Base-by-base conservation (phyloP, 2,888 invertebrate species). In the Lochmaea capreae region DNA sequence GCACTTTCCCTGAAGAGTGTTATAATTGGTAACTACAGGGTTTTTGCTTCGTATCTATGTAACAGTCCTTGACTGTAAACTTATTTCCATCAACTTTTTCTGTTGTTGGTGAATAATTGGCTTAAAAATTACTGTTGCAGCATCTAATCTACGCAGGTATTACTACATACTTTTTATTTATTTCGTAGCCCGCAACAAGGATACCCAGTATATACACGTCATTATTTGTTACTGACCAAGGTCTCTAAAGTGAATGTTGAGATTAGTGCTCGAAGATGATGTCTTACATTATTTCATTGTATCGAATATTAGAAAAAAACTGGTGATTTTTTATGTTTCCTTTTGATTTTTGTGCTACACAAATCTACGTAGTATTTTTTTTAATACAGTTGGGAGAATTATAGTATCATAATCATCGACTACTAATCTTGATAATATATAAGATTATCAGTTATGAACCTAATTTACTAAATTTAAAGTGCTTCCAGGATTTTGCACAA, bases 221-320 rank as follows among this genome's bases (percentile, higher is more conserved):
- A 62, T n/a, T 22, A 22, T 70, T 70, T 57, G 63, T 70, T 52
- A 70, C 70, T 70, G 70, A 70, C 70, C 70, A 70, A 70, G 63
- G 70, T 70, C 63, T 70, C 63, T 70, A 70, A 58, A 54, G 63
- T 52, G 70, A 70, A 63, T 63, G 63, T 63, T 70, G 42, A 70
- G 63, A 62, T 65, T 49, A 52, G 14, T 18, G 11, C 9, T 16
- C 1, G 16, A 9, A 54, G 54, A 54, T 18, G 9, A 54, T 16
- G 18, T 16, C 18, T 18, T 10, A 18, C 10, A 10, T n/a, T 52
- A 18, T 54, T 54, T 18, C 8, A 16, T 52, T 8, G 1, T 42
- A 22, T 22, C 22, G 22, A 22, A 22, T 22, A 22, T 22, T 14
- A 46, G 14, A 12, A 46, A 46, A 43, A 46, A 11, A 46, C 5